A percentile compares a stretch with the other conserved stretches of the same genome.
Conservation (phyloP, 2,113 vertebrate species). For the Tylochromis polylepis region DNA sequence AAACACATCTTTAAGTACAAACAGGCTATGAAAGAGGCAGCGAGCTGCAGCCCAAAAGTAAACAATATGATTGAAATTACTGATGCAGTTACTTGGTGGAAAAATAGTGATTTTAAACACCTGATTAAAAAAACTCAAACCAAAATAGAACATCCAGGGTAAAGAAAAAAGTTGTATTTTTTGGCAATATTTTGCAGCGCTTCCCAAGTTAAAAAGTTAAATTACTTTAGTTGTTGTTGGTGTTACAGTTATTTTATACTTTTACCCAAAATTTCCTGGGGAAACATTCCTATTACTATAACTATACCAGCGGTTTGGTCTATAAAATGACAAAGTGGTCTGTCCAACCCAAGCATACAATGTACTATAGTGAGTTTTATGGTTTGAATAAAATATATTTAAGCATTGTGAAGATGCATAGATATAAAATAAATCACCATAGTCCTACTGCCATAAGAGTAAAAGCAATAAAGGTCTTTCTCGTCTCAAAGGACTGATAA, state of each 20-base stretch:
- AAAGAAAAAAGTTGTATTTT: neutral
- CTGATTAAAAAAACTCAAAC: neutral
- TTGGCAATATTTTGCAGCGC: accelerated
- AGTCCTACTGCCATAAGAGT: neutral
- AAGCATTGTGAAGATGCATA: neutral
- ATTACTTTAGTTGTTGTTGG: neutral
- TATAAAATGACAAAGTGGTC: neutral
- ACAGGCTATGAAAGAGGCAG: too few relatives aligned
- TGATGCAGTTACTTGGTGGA: neutral
- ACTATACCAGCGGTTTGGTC: accelerated
- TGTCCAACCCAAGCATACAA: neutral
- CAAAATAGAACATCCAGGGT: neutral
- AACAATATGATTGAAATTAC: neutral
- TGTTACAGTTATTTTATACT: neutral
- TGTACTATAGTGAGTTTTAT: neutral
- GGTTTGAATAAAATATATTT: neutral
- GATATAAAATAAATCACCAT: neutral
- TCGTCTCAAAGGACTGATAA: neutral
- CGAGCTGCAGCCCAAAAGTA: neutral
- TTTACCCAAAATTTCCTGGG: neutral
- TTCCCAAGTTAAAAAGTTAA: neutral
- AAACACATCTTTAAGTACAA: too few relatives aligned
- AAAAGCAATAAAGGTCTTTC: neutral
- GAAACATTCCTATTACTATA: neutral
- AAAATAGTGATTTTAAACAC: neutral